Evolutionary conservation across 2,797 vertebrate genomes (phyloP).

Genomic region (Gallirallus australis): DNA sequence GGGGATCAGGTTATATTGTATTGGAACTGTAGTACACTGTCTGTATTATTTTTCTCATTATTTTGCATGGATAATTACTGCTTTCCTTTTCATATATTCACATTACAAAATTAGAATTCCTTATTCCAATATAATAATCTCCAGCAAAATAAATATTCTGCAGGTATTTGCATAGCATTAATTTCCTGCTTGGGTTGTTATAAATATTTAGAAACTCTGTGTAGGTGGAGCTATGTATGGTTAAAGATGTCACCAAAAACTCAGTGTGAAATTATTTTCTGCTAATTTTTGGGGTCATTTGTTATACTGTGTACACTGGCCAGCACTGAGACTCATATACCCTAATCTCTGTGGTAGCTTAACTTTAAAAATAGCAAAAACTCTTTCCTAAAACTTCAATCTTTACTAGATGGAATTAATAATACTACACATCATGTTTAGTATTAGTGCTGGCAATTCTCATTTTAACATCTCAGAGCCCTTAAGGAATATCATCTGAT

Average conservation of each 20-base stretch:
- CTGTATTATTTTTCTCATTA: conserved; percentile 33
- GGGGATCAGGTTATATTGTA: background rate
- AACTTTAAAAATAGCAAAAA: conserved; percentile 7
- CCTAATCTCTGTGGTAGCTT: background rate
- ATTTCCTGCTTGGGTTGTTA: conserved; percentile 35
- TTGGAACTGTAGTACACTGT: background rate
- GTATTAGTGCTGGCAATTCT: background rate
- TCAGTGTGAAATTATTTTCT: conserved; percentile 23
- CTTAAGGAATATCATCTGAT: background rate
- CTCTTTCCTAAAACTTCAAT: background rate
- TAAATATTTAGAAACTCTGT: conserved; percentile 58
- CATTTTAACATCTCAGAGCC: background rate
- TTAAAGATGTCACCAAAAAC: conserved; percentile 40
- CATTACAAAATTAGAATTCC: conserved; percentile 7
- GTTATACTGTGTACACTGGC: background rate
- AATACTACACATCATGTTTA: background rate
- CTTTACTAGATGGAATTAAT: conserved; percentile 37
- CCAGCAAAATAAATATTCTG: conserved; percentile 55
- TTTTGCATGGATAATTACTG: conserved; percentile 66
- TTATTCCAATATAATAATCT: conserved; percentile 37
- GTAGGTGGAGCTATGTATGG: background rate
- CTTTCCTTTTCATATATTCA: conserved; percentile 57
- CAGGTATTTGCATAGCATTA: conserved; percentile 52
- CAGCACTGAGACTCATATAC: background rate
- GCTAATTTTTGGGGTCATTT: conserved; percentile 52